Conservation (phyloP, 2,113 vertebrate genomes). For the Poeciliopsis retropinna region DNA sequence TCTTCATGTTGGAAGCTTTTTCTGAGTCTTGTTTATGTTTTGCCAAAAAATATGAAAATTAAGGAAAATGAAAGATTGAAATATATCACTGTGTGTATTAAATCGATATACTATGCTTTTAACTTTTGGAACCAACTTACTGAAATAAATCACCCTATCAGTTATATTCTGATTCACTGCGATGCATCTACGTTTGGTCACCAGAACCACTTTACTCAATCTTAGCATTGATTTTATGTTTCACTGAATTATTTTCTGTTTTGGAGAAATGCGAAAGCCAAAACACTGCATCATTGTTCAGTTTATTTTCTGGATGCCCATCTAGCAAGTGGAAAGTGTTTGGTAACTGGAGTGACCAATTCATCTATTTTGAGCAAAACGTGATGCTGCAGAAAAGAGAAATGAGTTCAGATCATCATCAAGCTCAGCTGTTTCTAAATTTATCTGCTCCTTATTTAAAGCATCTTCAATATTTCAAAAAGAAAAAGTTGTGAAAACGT, state of each 20-base stretch:
- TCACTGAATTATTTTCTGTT: background rate
- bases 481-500: background rate
- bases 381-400: constrained; percentile 27
- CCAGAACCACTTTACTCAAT: background rate
- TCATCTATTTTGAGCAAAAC: constrained; percentile 20
- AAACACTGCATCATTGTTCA: background rate
- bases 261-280: background rate
- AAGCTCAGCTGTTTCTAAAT: constrained; percentile 46
- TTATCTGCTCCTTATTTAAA: constrained; percentile 21
- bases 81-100: background rate
- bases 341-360: constrained; percentile 2
- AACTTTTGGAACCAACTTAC: background rate
- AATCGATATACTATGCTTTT: background rate
- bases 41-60: too few relatives aligned
- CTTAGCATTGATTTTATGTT: background rate
- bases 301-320: background rate
- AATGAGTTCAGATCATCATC: constrained; percentile 35
- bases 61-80: background rate
- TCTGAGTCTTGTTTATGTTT: background rate
- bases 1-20: too few relatives aligned
- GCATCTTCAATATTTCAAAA: constrained; percentile 37
- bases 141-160: too few relatives aligned
- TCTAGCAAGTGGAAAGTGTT: background rate
- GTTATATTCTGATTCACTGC: background rate
- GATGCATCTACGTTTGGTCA: background rate